These are phyloP conservation scores for Lithophane socia DNA, from an alignment of 2,888 invertebrate genomes.

Conservation along the genomic window DNA sequence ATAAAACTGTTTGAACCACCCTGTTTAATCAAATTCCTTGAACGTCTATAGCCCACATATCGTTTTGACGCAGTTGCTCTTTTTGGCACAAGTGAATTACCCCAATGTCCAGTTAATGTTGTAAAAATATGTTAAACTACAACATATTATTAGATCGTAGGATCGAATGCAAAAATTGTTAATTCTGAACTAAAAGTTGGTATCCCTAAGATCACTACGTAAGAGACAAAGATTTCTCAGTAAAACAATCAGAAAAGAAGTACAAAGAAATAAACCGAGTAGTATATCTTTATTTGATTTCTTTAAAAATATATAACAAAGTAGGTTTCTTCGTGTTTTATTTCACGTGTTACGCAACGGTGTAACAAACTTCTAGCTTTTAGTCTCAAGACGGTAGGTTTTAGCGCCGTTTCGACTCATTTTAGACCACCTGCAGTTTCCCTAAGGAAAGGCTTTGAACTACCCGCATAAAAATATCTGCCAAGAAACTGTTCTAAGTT, in stretches of 20 bases:
- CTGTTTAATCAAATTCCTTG: too few relatives aligned
- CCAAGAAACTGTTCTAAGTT: conserved; percentile 66
- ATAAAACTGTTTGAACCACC: too few relatives aligned
- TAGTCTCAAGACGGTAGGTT: conserved; percentile 46
- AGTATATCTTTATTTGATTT: not conserved
- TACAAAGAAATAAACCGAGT: not conserved
- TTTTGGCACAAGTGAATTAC: not conserved
- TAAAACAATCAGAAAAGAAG: too few relatives aligned
- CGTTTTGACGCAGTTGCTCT: not conserved
- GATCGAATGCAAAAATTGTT: not conserved
- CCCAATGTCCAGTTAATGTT: not conserved
- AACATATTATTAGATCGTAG: not conserved
- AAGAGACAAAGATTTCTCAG: too few relatives aligned
- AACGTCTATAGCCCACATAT: not conserved
- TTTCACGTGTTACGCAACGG: conserved; percentile 28
- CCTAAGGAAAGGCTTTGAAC: conserved; percentile 60
- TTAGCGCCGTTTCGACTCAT: conserved; percentile 57
- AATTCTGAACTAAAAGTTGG: not conserved
- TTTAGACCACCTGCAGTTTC: conserved; percentile 73
- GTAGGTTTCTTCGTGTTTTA: not conserved
- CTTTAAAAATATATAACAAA: not conserved
- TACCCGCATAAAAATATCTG: conserved; percentile 63
- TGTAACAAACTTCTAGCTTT: conserved; percentile 56
- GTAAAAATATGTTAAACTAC: not conserved
- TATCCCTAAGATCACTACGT: too few relatives aligned